Evolutionary conservation across 2,113 vertebrate genomes (phyloP), one percentile per base, ranked within the genome.

Genomic region (Plotosus lineatus): DNA sequence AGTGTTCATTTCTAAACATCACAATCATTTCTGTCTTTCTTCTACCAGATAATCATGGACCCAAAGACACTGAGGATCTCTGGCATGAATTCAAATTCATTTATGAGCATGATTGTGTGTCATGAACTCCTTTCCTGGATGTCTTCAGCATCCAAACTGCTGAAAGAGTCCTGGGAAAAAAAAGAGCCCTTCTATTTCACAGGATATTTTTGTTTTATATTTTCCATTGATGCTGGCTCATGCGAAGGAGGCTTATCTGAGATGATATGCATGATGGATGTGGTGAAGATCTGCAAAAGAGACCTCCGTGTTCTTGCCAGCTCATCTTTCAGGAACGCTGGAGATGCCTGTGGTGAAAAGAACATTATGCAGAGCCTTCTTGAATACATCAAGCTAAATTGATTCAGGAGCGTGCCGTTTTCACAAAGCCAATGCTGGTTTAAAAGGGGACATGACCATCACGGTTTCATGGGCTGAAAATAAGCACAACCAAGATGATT

Each of bases 321-420:
- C 71, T 78, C 53, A 66, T 78, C 51, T 58, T 78, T 78, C 51
- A 66, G 50, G 65, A 80, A 63, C 38, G 66, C 38, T 36, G 73
- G 53, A 82, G 80, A 86, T 85, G 71, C 68, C 71, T 66, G 72
- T 85, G 86, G 84, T 65, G 76, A 65, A 78, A 60, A 38, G 11
- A 31, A 78, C 48, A 81, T 77, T 78, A 36, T 78, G 76, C 76
- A 78, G 76, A 78, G 48, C 44, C 76, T 78, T 31, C 42, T 50
- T 38, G 31, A 78, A 78, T 26, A 78, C 44, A 36, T 63, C 58
- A 63, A 6, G 26, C 3, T 50, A 21, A 28, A 36, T 48, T 78
- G n/a, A 38, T 65, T 51, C 11, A 77, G n/a, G 44, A 78, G 69
- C 11, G 69, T 73, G 69, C 46, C 8, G 28, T 26, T 69, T n/a